Evolutionary conservation across 2,797 vertebrate species (phyloP).

Genomic region (Malacoraja senta): DNA sequence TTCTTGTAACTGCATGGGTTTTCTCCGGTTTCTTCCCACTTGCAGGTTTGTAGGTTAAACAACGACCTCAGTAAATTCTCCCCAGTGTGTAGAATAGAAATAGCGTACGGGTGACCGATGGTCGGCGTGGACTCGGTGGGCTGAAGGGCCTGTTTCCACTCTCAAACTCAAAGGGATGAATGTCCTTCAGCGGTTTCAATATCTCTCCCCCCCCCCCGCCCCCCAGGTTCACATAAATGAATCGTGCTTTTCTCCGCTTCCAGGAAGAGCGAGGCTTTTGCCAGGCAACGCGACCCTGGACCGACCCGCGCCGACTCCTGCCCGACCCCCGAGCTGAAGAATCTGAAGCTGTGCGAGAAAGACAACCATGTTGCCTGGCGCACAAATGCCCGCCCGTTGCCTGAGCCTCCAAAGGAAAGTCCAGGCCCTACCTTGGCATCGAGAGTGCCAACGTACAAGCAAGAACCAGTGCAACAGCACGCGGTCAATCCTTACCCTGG

Average conservation of each 20-base stretch:
- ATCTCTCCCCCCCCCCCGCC: too few species aligned
- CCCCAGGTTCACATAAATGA: neutral
- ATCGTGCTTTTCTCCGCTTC: neutral
- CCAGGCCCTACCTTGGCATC: neutral
- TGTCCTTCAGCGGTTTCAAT: too few species aligned
- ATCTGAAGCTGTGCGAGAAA: neutral
- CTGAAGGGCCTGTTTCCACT: too few species aligned
- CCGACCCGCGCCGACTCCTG: neutral
- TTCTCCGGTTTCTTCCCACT: too few species aligned
- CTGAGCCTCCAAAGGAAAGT: neutral
- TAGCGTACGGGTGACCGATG: too few species aligned
- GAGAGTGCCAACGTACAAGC: neutral
- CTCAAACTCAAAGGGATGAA: neutral
- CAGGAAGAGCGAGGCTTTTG: neutral
- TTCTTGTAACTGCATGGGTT: too few species aligned
- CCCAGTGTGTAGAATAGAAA: too few species aligned
- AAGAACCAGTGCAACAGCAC: too few species aligned
- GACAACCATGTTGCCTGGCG: neutral
- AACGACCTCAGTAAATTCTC: too few species aligned
- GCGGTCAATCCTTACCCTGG: neutral
- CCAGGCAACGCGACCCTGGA: neutral
- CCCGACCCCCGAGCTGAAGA: slow-evolving; percentile 12
- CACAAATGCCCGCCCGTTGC: neutral
- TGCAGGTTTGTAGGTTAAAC: too few species aligned
- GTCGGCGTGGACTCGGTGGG: too few species aligned